Evolutionary conservation across 2,888 invertebrate species (phyloP).

Genomic region (Limenitis camilla): DNA sequence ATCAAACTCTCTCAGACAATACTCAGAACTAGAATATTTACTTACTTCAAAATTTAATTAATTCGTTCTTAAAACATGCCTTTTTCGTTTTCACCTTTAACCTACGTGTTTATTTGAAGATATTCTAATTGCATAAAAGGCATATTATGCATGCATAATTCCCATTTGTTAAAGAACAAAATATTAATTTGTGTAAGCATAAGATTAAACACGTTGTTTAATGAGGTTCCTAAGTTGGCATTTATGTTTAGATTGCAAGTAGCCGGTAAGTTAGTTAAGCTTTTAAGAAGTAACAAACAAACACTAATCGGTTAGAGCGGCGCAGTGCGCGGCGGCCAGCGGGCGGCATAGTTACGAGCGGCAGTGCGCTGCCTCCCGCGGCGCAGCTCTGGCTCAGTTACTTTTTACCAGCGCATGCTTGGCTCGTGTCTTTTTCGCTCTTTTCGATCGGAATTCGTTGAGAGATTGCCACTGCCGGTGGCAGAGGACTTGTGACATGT

Average conservation of each 20-base stretch:
- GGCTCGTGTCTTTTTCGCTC: constrained; percentile 74
- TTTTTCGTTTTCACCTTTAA: not conserved
- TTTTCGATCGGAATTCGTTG: constrained; percentile 71
- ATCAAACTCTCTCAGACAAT: constrained; percentile 53
- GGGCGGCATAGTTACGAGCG: constrained; percentile 31
- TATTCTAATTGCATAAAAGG: no score
- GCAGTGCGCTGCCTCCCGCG: constrained; percentile 52
- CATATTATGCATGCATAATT: no score
- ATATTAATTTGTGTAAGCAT: no score
- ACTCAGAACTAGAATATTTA: constrained; percentile 60
- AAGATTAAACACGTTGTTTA: no score
- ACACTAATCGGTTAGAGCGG: not conserved
- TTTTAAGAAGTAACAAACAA: constrained; percentile 7
- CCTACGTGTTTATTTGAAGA: no score
- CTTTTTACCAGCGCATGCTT: constrained; percentile 66
- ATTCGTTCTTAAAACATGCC: constrained; percentile 13
- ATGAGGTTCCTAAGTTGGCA: no score
- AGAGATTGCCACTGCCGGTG: constrained; percentile 71
- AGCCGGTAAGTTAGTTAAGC: constrained; percentile 5
- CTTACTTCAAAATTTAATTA: constrained; percentile 30
- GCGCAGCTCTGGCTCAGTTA: constrained; percentile 52
- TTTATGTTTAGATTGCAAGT: no score
- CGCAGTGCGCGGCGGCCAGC: constrained; percentile 27
- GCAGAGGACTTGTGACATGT: constrained; percentile 73
- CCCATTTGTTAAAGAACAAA: no score